Conservation (phyloP, 2,888 invertebrate genomes). For the Neoitamus cyanurus region DNA sequence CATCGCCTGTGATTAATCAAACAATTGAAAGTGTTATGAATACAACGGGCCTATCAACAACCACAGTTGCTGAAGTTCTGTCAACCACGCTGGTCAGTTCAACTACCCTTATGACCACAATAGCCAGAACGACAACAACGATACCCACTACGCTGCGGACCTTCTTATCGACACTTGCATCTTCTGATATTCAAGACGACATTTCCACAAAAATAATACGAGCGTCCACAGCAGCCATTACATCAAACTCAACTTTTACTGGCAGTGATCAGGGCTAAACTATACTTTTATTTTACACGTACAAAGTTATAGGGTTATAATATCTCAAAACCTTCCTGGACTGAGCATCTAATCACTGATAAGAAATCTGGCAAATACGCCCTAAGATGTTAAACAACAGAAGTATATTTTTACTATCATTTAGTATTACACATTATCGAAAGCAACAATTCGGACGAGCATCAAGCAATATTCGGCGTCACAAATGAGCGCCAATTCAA, state of each 20-base stretch:
- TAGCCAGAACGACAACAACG: conserved; percentile 22
- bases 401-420: not conserved
- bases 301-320: not conserved
- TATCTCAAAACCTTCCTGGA: not conserved
- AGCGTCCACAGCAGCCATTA: conserved; percentile 33
- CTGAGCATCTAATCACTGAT: not conserved
- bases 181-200: conserved; percentile 36
- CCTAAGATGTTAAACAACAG: not conserved
- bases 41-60: conserved; percentile 55
- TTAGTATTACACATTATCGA: not conserved
- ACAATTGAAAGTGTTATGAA: conserved; percentile 15
- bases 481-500: not conserved
- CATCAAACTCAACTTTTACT: conserved; percentile 37
- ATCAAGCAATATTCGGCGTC: not conserved
- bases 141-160: conserved; percentile 26
- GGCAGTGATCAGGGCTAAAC: conserved; percentile 43
- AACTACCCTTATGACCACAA: conserved; percentile 21
- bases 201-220: conserved; percentile 31
- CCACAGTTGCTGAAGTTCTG: conserved; percentile 52
- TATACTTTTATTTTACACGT: not conserved
- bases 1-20: conserved; percentile 55
- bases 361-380: not conserved
- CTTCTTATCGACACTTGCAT: conserved; percentile 44
- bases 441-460: not conserved
- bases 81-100: conserved; percentile 9